phyloP scores from a whole-genome alignment of 30 jellyfish, hydroid and myxozoan genomes.

The Turritopsis dohrnii region DNA sequence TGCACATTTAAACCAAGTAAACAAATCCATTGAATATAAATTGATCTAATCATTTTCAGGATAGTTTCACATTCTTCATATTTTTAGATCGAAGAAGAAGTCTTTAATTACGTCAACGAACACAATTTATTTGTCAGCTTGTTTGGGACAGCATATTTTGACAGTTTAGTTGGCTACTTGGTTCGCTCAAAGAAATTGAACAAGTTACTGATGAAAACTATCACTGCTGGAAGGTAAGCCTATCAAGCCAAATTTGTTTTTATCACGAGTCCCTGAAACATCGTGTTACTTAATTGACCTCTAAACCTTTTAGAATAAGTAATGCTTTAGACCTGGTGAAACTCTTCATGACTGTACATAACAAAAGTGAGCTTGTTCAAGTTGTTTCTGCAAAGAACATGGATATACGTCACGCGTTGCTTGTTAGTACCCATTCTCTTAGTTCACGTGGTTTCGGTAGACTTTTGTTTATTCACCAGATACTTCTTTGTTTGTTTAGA shows the following conservation, averaged over 20 bases:
- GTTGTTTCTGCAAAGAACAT: neutral
- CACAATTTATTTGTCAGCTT: constrained; percentile 49
- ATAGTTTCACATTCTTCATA: neutral
- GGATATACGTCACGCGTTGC: constrained; percentile 26
- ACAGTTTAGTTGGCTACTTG: constrained; percentile 50
- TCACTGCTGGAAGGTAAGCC: constrained; percentile 53
- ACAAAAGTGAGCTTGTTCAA: constrained; percentile 15
- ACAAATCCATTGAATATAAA: neutral
- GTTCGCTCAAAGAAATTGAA: constrained; percentile 49
- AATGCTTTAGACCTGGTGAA: constrained; percentile 63
- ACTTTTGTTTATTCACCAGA: no score
- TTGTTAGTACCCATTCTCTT: neutral
- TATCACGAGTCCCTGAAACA: neutral
- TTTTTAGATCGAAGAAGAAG: constrained; percentile 75
- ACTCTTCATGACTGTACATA: constrained; percentile 23
- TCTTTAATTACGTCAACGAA: constrained; percentile 52
- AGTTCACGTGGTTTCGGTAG: neutral
- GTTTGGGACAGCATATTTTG: constrained; percentile 40
- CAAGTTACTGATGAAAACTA: constrained; percentile 53
- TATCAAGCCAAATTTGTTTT: neutral
- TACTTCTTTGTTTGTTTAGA: neutral
- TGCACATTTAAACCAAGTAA: constrained; percentile 67
- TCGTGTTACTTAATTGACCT: neutral
- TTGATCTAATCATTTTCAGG: neutral
- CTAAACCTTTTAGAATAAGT: constrained; percentile 45